Evolutionary conservation across 1,140 invertebrate genomes (phyloP).

Genomic region (Archegozetes longisetosus): DNA sequence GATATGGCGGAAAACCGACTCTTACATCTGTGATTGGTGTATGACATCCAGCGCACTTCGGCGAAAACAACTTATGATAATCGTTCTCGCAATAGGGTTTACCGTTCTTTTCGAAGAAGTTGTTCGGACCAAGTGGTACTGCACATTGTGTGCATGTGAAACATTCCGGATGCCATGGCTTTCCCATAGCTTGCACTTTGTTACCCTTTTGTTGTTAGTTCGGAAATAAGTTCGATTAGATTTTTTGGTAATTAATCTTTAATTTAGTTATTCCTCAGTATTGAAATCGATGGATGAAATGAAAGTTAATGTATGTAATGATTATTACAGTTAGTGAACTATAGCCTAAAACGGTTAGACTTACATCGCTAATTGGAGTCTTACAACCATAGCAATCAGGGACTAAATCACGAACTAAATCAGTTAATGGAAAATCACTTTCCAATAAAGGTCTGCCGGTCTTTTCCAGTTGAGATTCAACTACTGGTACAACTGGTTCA

Average conservation of each 20-base stretch:
- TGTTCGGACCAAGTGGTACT: slow-evolving; percentile 33
- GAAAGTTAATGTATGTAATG: too few relatives aligned
- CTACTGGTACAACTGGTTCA: not conserved
- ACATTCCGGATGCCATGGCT: slow-evolving; percentile 39
- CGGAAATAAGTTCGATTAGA: not conserved
- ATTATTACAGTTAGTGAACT: too few relatives aligned
- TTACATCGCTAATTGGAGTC: not conserved
- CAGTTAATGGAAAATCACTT: too few relatives aligned
- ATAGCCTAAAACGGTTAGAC: too few relatives aligned
- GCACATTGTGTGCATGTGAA: slow-evolving; percentile 37
- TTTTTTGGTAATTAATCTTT: slow-evolving; percentile 24
- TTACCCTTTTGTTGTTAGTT: slow-evolving; percentile 20
- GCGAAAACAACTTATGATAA: slow-evolving; percentile 38
- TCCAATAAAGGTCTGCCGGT: not conserved
- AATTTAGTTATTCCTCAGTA: too few relatives aligned
- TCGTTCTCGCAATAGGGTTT: slow-evolving; percentile 38
- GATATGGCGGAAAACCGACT: not conserved
- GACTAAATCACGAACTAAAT: not conserved
- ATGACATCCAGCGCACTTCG: slow-evolving; percentile 36
- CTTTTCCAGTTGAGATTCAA: not conserved
- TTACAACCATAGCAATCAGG: slow-evolving; percentile 4
- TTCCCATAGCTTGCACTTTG: slow-evolving; percentile 34
- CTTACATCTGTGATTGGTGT: slow-evolving; percentile 34
- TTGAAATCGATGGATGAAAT: too few relatives aligned
- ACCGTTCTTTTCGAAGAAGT: slow-evolving; percentile 37